Conservation (phyloP, 1,140 invertebrate genomes). For the Heterodera schachtii region DNA sequence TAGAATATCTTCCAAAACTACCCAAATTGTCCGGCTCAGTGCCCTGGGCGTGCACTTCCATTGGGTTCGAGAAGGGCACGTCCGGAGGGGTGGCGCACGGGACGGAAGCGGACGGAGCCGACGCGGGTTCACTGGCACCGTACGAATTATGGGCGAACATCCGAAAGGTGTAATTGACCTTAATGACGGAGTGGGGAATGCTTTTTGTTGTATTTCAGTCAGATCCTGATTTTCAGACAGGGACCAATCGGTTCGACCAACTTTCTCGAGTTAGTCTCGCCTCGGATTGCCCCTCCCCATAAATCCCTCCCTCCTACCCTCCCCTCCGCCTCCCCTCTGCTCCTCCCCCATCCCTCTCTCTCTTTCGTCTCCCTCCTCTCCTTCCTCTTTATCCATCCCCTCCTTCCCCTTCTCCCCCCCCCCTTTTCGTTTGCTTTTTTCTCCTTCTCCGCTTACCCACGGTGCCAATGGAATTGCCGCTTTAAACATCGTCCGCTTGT, state of each 20-base stretch:
- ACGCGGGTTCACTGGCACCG: constrained; percentile 80
- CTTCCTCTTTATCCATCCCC: too few relatives aligned
- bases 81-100: constrained; percentile 51
- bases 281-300: too few relatives aligned
- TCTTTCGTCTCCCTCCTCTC: not conserved
- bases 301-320: too few relatives aligned
- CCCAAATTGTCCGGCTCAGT: constrained; percentile 80
- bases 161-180: constrained; percentile 94
- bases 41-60: constrained; percentile 81
- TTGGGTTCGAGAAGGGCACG: constrained; percentile 71
- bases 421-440: not conserved
- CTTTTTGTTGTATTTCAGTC: too few relatives aligned
- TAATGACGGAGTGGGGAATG: constrained; percentile 64
- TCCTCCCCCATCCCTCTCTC: too few relatives aligned
- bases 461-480: constrained; percentile 59
- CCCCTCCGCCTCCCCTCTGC: too few relatives aligned
- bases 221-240: too few relatives aligned
- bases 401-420: too few relatives aligned
- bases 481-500: constrained; percentile 31
- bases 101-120: constrained; percentile 71
- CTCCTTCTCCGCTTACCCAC: constrained; percentile 54
- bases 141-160: constrained; percentile 90
- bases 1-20: not conserved
- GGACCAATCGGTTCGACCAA: too few relatives aligned
- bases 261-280: too few relatives aligned